These are phyloP conservation scores for Lingula anatina DNA, from an alignment of 2,888 invertebrate species.

Conservation along the genomic window DNA sequence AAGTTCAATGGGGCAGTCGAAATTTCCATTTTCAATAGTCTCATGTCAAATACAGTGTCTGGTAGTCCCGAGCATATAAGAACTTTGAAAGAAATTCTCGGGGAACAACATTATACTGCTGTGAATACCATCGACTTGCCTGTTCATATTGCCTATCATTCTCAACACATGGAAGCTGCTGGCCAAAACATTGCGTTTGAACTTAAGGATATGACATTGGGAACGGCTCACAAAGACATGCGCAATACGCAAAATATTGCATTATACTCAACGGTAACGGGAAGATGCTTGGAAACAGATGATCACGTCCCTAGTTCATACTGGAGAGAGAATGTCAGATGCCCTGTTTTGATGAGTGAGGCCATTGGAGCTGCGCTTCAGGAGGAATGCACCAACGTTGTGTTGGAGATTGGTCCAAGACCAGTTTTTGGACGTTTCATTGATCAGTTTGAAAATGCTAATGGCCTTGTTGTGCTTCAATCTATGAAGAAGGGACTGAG, in stretches of 20 bases:
- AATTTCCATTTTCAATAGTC: background rate
- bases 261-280: slow-evolving; percentile 1
- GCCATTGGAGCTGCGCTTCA: background rate
- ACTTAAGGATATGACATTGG: background rate
- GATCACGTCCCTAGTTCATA: background rate
- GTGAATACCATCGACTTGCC: background rate
- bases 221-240: background rate
- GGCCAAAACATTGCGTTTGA: background rate
- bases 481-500: background rate
- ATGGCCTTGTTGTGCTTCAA: slow-evolving; percentile 4
- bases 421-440: slow-evolving; percentile 12
- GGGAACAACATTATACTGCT: background rate
- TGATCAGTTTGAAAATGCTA: too few species aligned
- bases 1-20: background rate
- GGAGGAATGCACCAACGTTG: background rate
- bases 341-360: background rate
- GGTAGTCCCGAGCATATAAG: background rate
- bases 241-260: too few species aligned
- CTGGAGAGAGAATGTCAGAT: slow-evolving; percentile 1
- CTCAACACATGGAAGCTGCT: slow-evolving; percentile 3
- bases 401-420: slow-evolving; percentile 13
- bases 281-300: background rate
- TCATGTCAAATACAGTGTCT: slow-evolving; percentile 2
- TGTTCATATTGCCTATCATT: slow-evolving; percentile 1
- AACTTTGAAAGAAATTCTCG: background rate